Evolutionary conservation across 2,113 vertebrate genomes (phyloP).

Genomic region (Corythoichthys haematopterus): DNA sequence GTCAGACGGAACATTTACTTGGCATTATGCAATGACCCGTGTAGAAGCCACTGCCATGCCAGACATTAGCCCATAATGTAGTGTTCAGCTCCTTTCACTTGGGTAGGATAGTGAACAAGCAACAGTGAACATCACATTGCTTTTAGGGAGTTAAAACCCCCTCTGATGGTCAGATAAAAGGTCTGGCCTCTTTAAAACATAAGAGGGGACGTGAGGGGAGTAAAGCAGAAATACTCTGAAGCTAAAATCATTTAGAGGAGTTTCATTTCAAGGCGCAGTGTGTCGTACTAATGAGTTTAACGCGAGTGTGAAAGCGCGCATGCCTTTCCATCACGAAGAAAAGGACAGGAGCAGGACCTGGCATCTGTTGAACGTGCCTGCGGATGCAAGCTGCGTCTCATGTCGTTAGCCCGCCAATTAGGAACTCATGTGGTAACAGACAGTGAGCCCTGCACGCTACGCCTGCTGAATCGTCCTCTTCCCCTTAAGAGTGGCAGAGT

Average conservation of each 20-base stretch:
- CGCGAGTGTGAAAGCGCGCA: constrained; percentile 28
- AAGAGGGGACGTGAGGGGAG: background rate
- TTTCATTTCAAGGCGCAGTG: background rate
- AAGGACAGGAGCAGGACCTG: constrained; percentile 31
- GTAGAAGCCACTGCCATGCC: constrained; percentile 21
- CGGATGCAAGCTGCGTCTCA: constrained; percentile 39
- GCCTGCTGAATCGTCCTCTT: constrained; percentile 37
- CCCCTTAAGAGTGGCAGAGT: constrained; percentile 49
- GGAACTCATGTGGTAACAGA: constrained; percentile 36
- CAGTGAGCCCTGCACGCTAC: constrained; percentile 22
- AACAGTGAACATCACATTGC: constrained; percentile 60
- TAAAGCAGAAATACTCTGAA: background rate
- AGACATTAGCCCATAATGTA: constrained; percentile 48
- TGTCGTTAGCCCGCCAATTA: constrained; percentile 62
- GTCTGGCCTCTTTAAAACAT: constrained; percentile 23
- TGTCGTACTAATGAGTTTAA: constrained; percentile 10
- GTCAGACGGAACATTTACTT: constrained; percentile 37
- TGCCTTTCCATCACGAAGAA: constrained; percentile 37
- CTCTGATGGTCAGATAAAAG: constrained; percentile 25
- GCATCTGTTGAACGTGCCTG: constrained; percentile 41
- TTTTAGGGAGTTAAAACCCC: constrained; percentile 54
- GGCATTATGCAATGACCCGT: constrained; percentile 53
- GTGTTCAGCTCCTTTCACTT: constrained; percentile 28
- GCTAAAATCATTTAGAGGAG: background rate
- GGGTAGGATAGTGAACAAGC: constrained; percentile 37